These are phyloP conservation scores for Scaptodrosophila latifasciaeformis DNA, from an alignment of 2,888 invertebrate genomes.

Conservation along the genomic window DNA sequence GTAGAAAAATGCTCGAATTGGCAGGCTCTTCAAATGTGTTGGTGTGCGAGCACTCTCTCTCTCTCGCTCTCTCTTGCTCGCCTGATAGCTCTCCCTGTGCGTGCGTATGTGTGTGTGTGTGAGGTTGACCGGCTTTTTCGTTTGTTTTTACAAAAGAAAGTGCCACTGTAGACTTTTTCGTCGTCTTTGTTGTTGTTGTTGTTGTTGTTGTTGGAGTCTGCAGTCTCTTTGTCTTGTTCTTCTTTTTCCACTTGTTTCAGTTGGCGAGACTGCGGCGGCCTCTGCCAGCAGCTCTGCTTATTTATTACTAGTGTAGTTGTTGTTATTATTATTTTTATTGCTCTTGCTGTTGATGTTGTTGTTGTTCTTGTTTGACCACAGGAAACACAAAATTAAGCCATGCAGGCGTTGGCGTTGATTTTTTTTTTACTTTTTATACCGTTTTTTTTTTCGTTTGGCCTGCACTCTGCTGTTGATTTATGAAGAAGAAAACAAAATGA, in stretches of 20 bases:
- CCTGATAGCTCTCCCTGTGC: background rate
- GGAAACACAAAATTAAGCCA: conserved; percentile 62
- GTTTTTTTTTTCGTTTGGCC: background rate
- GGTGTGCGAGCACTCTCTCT: conserved; percentile 2
- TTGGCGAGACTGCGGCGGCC: no score
- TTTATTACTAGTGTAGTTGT: no score
- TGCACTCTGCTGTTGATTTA: no score
- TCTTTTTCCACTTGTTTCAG: conserved; percentile 2
- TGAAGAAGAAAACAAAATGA: conserved; percentile 14
- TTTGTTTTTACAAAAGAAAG: conserved; percentile 29
- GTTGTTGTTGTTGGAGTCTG: conserved; percentile 6
- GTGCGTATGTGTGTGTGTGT: conserved; percentile 25
- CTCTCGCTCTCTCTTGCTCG: background rate
- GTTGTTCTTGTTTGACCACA: conserved; percentile 41
- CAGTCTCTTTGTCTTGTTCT: background rate
- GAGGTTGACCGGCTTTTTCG: conserved; percentile 38
- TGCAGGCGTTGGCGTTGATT: conserved; percentile 41
- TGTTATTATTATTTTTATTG: conserved; percentile 1
- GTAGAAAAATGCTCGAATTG: conserved; percentile 25
- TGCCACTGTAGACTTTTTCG: no score
- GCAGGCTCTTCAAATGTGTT: conserved; percentile 10
- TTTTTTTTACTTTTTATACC: background rate
- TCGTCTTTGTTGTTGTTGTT: conserved; percentile 22
- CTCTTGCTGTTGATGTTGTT: conserved; percentile 14
- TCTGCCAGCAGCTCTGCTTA: no score